Percentiles rank a stretch among this genome's conserved stretches.
Evolutionary conservation across 2,113 vertebrate genomes (phyloP).

Genomic region (Myotis davidii): DNA sequence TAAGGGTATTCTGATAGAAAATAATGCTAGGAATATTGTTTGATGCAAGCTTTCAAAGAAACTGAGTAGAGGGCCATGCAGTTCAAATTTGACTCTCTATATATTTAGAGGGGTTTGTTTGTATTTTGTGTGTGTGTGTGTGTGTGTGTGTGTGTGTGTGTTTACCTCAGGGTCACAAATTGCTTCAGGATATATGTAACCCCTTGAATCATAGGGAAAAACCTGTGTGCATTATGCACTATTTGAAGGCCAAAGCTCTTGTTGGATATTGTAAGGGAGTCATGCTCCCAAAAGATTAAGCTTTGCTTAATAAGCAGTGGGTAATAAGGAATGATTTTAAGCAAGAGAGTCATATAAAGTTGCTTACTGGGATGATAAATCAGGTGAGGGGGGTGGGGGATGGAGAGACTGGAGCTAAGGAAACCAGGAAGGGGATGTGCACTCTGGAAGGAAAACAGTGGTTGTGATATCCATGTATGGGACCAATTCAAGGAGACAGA

Average conservation of each 20-base stretch:
- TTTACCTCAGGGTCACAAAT: neutral
- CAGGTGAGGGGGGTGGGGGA: neutral
- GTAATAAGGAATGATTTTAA: neutral
- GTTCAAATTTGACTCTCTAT: neutral
- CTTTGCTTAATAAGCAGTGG: neutral
- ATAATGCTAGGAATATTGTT: neutral
- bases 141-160: neutral
- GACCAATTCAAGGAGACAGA: neutral
- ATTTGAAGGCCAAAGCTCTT: neutral
- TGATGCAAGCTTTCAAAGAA: neutral
- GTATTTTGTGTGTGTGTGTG: too few relatives aligned
- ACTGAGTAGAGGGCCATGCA: neutral
- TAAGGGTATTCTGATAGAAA: neutral
- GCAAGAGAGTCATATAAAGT: neutral
- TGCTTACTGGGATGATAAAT: neutral
- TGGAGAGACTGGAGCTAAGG: neutral
- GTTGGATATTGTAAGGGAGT: neutral
- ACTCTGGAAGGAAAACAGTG: neutral
- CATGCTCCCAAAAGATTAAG: neutral
- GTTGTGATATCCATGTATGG: neutral
- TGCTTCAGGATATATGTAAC: neutral
- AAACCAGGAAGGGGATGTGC: neutral
- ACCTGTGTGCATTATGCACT: neutral
- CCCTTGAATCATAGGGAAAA: neutral
- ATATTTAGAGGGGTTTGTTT: neutral